Evolutionary conservation across 2,888 invertebrate genomes (phyloP).

Genomic region (Papilio protenor): DNA sequence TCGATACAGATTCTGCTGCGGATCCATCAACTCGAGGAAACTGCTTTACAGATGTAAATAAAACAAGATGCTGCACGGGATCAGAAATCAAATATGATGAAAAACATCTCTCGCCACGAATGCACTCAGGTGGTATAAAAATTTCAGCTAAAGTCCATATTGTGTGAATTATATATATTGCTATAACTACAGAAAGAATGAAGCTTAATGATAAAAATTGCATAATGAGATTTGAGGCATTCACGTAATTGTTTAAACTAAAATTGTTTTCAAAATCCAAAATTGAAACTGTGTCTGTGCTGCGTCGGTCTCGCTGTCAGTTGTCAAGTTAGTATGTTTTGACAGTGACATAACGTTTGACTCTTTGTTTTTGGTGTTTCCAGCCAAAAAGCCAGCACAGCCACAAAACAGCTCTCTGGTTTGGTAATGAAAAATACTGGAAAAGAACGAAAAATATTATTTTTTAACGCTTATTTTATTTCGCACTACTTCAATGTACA

Average conservation of each 20-base stretch:
- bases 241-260: not conserved
- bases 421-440: not conserved
- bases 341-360: not conserved
- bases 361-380: not conserved
- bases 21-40: slow-evolving; percentile 83
- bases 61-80: slow-evolving; percentile 88
- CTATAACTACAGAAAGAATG: slow-evolving; percentile 86
- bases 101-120: slow-evolving; percentile 86
- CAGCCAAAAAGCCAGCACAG: not conserved
- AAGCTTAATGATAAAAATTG: slow-evolving; percentile 85
- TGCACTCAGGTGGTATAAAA: slow-evolving; percentile 89
- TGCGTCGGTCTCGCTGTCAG: not conserved
- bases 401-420: not conserved
- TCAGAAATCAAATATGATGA: slow-evolving; percentile 87
- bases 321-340: not conserved
- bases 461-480: not conserved
- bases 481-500: not conserved
- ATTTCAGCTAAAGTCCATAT: slow-evolving; percentile 90
- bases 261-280: not conserved
- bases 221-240: slow-evolving; percentile 56
- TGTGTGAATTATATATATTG: slow-evolving; percentile 88
- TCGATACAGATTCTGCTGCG: slow-evolving; percentile 71
- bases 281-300: not conserved
- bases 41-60: slow-evolving; percentile 87
- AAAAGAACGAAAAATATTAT: not conserved